Base-by-base conservation (phyloP, 2,888 invertebrate species). In the Halictus ligatus region DNA sequence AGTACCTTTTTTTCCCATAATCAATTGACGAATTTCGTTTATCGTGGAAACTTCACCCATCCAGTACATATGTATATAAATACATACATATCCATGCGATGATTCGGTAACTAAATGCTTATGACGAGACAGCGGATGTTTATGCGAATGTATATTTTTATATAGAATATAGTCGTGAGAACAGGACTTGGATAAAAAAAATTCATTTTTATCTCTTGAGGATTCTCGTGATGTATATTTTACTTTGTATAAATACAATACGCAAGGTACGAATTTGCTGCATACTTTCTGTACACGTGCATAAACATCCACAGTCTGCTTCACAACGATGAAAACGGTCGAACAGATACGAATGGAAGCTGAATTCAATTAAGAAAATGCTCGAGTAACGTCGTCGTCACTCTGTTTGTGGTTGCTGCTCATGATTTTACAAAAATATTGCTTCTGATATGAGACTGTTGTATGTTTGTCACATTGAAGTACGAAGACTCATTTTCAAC, bases 21-120 rank as follows among this genome's bases (percentile, higher is more conserved):
- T 25, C 54, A 58, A 71, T 60, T 75, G 58, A 75, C 21, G 18
- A 50, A 69, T 83, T 73, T 18, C 40, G 64, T 83, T 72, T 75
- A 29, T 35, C 54, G 60, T 18, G n/a, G 50, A 74, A 46, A 58
- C 67, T 48, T 64, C 43, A 50, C 35, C 8, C 46, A 48, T 73
- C 73, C 50, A 35, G 35, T 48, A 75, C n/a, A 43, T 15, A 35
- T n/a, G 15, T 71, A 48, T 75, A 60, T 8, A 35, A 83, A 43
- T 60, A 35, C 15, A 83, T 64, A 29, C 43, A 54, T 60, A 71
- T 25, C 1, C 12, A 69, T 81, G 48, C 13, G 69, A 46, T 58
- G 18, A 77, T 7, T 64, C 18, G 15, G 64, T 29, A 60, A 21
- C 48, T 46, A 40, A 72, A 54, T 54, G 46, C 8, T 25, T 21